Percentiles rank a stretch among this genome's conserved stretches.
These are phyloP conservation scores for Gobiocypris rarus DNA, from an alignment of 2,113 vertebrate species.

Conservation along the genomic window DNA sequence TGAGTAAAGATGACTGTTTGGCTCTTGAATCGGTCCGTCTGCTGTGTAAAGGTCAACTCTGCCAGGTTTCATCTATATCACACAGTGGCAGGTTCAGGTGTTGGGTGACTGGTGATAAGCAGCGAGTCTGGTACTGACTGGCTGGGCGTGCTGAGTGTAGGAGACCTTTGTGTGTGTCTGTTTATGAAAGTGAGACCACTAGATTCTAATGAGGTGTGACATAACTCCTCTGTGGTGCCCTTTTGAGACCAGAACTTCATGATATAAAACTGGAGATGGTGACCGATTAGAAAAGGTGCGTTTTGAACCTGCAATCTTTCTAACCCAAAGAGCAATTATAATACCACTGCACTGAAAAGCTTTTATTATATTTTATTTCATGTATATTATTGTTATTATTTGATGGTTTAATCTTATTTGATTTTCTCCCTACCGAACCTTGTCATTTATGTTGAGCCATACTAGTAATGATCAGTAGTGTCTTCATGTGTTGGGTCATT, in stretches of 20 bases:
- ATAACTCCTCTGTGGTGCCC: slow-evolving; percentile 24
- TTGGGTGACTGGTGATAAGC: slow-evolving; percentile 38
- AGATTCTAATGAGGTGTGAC: slow-evolving; percentile 36
- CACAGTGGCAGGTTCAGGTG: slow-evolving; percentile 19
- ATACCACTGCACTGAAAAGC: too few species aligned
- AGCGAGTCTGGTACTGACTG: neutral
- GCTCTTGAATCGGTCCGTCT: slow-evolving; percentile 14
- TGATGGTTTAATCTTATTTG: neutral
- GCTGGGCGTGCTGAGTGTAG: neutral
- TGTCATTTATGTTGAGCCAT: neutral
- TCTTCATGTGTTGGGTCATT: neutral
- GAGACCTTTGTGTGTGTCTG: slow-evolving; percentile 34
- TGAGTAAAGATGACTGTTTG: neutral
- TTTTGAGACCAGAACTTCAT: slow-evolving; percentile 12
- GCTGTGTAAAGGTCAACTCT: slow-evolving; percentile 36
- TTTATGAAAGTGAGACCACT: neutral
- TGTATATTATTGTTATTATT: too few species aligned
- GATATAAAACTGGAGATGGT: slow-evolving; percentile 7
- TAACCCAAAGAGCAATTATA: neutral
- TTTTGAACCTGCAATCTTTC: neutral
- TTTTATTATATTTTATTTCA: neutral
- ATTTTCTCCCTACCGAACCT: neutral
- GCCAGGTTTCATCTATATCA: slow-evolving; percentile 18
- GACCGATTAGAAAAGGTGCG: slow-evolving; percentile 1
- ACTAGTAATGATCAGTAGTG: neutral